Evolutionary conservation across 2,888 invertebrate species (phyloP).

Genomic region (Drosophila antonietae): DNA sequence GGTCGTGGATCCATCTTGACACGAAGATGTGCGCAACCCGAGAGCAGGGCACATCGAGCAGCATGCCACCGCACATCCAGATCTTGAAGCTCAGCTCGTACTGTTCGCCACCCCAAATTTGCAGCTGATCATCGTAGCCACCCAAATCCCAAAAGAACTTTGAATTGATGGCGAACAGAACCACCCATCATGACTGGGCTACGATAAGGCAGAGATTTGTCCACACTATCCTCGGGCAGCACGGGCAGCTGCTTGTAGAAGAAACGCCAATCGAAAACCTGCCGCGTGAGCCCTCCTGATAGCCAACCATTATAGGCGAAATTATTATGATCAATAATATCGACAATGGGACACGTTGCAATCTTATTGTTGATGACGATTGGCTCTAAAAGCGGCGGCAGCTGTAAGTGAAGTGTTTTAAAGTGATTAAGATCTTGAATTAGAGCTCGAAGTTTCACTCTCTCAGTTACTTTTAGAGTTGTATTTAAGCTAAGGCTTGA

Average conservation of each 20-base stretch:
- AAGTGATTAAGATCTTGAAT: too few relatives aligned
- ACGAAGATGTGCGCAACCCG: conserved; percentile 95
- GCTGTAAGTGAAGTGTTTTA: conserved; percentile 12
- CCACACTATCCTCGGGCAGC: conserved; percentile 79
- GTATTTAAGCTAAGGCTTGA: too few relatives aligned
- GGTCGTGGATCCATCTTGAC: conserved; percentile 95
- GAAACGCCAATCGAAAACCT: conserved; percentile 99
- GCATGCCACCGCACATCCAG: conserved; percentile 97
- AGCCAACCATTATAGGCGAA: conserved; percentile 93
- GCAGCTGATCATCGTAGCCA: conserved; percentile 95
- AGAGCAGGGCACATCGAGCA: conserved; percentile 96
- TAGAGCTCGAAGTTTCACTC: neutral
- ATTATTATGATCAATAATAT: conserved; percentile 94
- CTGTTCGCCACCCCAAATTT: conserved; percentile 99
- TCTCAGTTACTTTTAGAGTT: neutral
- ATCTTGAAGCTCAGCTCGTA: conserved; percentile 98
- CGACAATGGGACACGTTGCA: conserved; percentile 97
- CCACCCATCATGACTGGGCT: conserved; percentile 99
- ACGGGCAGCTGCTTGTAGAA: conserved; percentile 93
- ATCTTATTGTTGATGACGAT: conserved; percentile 93
- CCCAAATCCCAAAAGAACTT: conserved; percentile 98
- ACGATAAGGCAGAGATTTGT: conserved; percentile 84
- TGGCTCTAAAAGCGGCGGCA: conserved; percentile 92
- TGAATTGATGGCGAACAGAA: conserved; percentile 94
- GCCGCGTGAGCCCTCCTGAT: conserved; percentile 95